Percentiles rank a stretch among this genome's conserved stretches.
Evolutionary conservation across 1,140 invertebrate genomes (phyloP).

Genomic region (Pseudomyrmex flavicornis): DNA sequence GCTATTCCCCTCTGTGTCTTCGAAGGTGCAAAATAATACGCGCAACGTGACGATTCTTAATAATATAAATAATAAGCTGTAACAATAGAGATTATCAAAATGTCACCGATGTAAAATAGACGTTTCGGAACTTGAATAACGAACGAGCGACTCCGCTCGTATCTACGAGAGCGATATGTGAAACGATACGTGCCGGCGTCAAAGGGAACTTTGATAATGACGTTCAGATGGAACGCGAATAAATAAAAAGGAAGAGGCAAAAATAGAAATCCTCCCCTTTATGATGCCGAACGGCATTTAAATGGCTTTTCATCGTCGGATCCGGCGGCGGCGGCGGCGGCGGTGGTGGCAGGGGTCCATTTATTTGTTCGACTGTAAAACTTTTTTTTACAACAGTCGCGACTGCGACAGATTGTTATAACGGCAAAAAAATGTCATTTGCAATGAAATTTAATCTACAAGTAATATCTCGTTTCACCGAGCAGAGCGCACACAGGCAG

Average conservation of each 20-base stretch:
- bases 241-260: constrained; percentile 29
- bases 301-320: constrained; percentile 18
- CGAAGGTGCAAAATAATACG: no score
- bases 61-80: not conserved
- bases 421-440: constrained; percentile 45
- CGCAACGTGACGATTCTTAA: not conserved
- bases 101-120: not conserved
- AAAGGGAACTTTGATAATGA: not conserved
- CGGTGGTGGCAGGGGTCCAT: not conserved
- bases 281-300: constrained; percentile 21
- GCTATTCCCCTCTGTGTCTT: no score
- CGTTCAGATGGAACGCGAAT: not conserved
- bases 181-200: not conserved
- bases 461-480: constrained; percentile 26
- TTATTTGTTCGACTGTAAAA: constrained; percentile 13
- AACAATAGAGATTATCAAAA: not conserved
- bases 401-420: constrained; percentile 3
- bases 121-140: not conserved
- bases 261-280: constrained; percentile 5
- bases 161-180: not conserved
- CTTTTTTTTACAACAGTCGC: not conserved
- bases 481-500: not conserved
- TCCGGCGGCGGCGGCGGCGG: not conserved
- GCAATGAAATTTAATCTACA: constrained; percentile 40
- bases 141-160: not conserved